Base-by-base conservation (phyloP, 2,797 vertebrate genomes). In the Etheostoma perlongum region DNA sequence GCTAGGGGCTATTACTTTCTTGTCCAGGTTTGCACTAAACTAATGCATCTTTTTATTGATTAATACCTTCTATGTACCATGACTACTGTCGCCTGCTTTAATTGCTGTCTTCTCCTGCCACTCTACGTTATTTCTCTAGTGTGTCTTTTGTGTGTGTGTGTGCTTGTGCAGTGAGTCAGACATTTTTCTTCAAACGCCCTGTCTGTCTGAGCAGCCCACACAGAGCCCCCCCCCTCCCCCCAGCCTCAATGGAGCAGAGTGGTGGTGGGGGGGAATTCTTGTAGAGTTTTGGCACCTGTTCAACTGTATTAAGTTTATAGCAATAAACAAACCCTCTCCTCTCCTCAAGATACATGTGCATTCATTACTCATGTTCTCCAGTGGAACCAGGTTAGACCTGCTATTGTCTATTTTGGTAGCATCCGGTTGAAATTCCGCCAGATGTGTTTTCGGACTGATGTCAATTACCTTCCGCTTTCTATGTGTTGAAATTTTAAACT, bases 131-230 rank as follows among this genome's bases (percentile, higher is more conserved):
- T 62, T 47, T 42, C 33, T 63, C 40, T 27, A 7, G 36, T 66
- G 49, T 73, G 58, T 70, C 10, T 33, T 72, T 25, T 42, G 36
- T 40, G 18, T 55, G 49, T 18, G 14, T 18, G 14, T 10, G 52
- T 46, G 46, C 18, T 11, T 59, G 40, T 57, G 72, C 73, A 79
- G 58, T 77, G 78, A 86, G 72, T 85, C 78, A 86, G 71, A 78
- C 67, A 53, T 73, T 72, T 87, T 73, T 81, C 57, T 74, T 58
- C 23, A 62, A 62, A 72, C 54, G n/a, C 21, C 27, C 83, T 67
- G 53, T 72, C 77, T 74, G 77, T 83, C 79, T 79, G 48, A 72
- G 68, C 66, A 81, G n/a, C 74, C 65, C 83, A 81, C 79, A 78
- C 74, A 73, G 30, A 72, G 13, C 25, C 33, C 5, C 18, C 21